Evolutionary conservation across 2,888 invertebrate genomes (phyloP).

Genomic region (Hypomecis atomaria): DNA sequence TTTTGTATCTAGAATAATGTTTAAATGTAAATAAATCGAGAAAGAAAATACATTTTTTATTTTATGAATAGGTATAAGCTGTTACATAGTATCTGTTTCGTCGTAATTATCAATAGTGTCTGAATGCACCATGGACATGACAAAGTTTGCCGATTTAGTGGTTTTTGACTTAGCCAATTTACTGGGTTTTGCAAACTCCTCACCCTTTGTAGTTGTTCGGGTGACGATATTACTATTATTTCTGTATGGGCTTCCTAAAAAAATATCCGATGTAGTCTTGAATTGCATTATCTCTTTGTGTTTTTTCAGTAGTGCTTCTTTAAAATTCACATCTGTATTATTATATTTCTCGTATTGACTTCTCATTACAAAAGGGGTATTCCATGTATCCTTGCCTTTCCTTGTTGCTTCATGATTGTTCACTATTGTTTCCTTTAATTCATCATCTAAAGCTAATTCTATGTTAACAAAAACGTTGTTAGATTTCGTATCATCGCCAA

Average conservation of each 20-base stretch:
- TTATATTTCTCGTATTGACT: background rate
- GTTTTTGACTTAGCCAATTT: too few relatives aligned
- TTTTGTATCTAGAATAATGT: constrained; percentile 31
- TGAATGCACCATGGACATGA: background rate
- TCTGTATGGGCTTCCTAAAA: too few relatives aligned
- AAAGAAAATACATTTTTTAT: constrained; percentile 3
- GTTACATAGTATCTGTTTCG: background rate
- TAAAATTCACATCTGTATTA: background rate
- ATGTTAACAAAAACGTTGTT: constrained; percentile 58
- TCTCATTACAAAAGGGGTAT: too few relatives aligned
- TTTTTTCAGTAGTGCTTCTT: background rate
- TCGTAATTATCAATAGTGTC: background rate
- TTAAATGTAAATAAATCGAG: constrained; percentile 15
- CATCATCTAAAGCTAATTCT: constrained; percentile 54
- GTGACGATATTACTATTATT: background rate
- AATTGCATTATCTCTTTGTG: background rate
- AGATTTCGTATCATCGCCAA: background rate
- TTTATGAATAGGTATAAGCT: background rate
- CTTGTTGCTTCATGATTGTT: constrained; percentile 5
- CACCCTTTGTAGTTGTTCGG: constrained; percentile 2
- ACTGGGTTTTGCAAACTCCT: background rate
- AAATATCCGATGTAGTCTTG: background rate
- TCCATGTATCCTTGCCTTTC: too few relatives aligned
- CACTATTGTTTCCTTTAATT: constrained; percentile 41
- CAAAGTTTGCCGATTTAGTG: background rate